Conservation (phyloP, 1,140 invertebrate genomes). For the Drosophila subpulchrella region DNA sequence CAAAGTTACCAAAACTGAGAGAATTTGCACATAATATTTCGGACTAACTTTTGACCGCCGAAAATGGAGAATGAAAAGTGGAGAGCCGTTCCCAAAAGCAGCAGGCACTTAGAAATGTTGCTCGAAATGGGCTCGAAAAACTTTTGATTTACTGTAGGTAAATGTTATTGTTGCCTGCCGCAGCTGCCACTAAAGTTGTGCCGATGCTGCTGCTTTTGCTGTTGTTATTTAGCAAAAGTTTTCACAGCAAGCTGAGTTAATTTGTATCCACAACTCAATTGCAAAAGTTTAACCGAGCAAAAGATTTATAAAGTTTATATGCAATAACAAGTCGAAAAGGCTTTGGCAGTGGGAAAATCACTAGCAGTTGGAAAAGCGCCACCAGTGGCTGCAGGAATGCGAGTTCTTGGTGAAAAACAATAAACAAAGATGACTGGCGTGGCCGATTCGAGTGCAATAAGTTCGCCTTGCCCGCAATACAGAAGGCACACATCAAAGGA, state of each 20-base stretch:
- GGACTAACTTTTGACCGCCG: slow-evolving; percentile 36
- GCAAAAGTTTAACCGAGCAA: slow-evolving; percentile 80
- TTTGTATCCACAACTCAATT: slow-evolving; percentile 82
- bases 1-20: background rate
- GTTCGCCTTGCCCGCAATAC: slow-evolving; percentile 26
- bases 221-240: slow-evolving; percentile 69
- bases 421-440: slow-evolving; percentile 47
- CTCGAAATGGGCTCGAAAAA: slow-evolving; percentile 45
- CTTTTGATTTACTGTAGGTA: slow-evolving; percentile 64
- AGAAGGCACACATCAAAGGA: slow-evolving; percentile 8
- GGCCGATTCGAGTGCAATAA: slow-evolving; percentile 52
- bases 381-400: slow-evolving; percentile 26
- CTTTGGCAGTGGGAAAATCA: slow-evolving; percentile 16
- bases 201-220: slow-evolving; percentile 42
- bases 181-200: slow-evolving; percentile 55
- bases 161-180: slow-evolving; percentile 70
- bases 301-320: slow-evolving; percentile 82
- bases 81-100: slow-evolving; percentile 26
- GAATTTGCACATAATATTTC: slow-evolving; percentile 31
- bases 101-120: slow-evolving; percentile 42
- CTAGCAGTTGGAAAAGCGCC: slow-evolving; percentile 15
- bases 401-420: slow-evolving; percentile 55
- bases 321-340: slow-evolving; percentile 71
- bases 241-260: slow-evolving; percentile 77
- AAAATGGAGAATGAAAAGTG: slow-evolving; percentile 5